Evolutionary conservation across 1,140 invertebrate genomes (phyloP).

Genomic region (Hestina assimilis): DNA sequence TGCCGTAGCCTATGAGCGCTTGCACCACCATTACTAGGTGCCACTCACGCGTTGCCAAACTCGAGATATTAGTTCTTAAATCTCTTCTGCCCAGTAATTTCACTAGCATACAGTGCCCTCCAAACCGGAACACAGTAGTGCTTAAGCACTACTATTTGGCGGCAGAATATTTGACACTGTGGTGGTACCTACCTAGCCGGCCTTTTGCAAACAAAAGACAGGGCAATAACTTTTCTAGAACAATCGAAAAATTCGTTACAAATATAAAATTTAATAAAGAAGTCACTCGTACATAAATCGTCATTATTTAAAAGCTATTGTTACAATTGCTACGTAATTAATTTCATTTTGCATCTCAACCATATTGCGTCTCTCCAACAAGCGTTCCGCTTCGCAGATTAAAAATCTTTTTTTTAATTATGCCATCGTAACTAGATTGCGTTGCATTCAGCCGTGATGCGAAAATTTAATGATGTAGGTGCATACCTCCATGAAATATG

Average conservation of each 20-base stretch:
- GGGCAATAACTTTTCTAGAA: not conserved
- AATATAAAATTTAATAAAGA: not conserved
- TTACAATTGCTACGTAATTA: constrained; percentile 1
- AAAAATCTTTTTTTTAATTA: constrained; percentile 3
- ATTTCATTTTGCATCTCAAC: constrained; percentile 6
- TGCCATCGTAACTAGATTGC: not conserved
- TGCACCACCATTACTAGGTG: no score
- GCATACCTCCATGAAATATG: not conserved
- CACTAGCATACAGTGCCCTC: no score
- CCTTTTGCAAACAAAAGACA: no score
- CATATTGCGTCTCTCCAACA: not conserved
- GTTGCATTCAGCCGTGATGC: constrained; percentile 1
- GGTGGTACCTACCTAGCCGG: no score
- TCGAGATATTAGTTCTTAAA: no score
- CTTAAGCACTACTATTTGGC: no score
- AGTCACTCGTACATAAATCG: constrained; percentile 2
- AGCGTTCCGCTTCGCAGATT: not conserved
- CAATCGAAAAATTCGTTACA: not conserved
- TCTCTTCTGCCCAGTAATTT: no score
- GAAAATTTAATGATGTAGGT: not conserved
- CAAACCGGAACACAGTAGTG: no score
- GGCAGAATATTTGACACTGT: no score
- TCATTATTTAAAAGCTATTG: constrained; percentile 3
- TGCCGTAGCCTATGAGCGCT: no score
- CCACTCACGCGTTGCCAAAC: no score